Conservation (phyloP, 2,888 invertebrate genomes). For the Polyploca ridens region DNA sequence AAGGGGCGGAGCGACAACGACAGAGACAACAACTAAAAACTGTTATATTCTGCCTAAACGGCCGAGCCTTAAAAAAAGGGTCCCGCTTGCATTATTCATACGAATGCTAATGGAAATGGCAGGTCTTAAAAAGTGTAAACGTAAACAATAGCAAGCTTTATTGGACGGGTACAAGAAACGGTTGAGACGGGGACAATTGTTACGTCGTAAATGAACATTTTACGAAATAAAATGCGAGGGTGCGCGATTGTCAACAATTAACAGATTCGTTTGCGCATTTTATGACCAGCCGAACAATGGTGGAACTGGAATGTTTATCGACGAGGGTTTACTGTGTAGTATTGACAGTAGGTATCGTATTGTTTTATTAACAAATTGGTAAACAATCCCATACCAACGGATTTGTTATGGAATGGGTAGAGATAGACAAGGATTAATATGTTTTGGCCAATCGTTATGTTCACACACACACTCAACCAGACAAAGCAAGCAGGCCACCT, state of each 20-base stretch:
- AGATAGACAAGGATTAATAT: not conserved
- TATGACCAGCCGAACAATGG: constrained; percentile 31
- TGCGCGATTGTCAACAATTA: constrained; percentile 48
- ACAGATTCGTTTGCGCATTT: constrained; percentile 49
- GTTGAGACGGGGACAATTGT: constrained; percentile 18
- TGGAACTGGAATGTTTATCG: constrained; percentile 15
- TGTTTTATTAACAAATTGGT: constrained; percentile 31
- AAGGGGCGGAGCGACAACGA: constrained; percentile 34
- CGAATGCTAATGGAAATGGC: constrained; percentile 59
- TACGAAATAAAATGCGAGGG: constrained; percentile 34
- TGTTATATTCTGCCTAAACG: constrained; percentile 38
- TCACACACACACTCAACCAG: not conserved
- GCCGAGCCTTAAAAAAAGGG: constrained; percentile 41
- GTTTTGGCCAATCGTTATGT: not conserved
- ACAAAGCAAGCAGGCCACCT: too few species aligned
- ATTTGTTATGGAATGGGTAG: not conserved
- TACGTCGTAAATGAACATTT: constrained; percentile 41
- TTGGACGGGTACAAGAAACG: constrained; percentile 31
- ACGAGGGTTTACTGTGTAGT: constrained; percentile 12
- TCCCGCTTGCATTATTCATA: constrained; percentile 62
- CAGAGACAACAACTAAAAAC: constrained; percentile 41
- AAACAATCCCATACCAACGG: constrained; percentile 16
- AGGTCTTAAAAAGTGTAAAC: constrained; percentile 54
- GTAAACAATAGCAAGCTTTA: constrained; percentile 54
- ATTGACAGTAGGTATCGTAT: constrained; percentile 12